A percentile compares a stretch with the other conserved stretches of the same genome.
Evolutionary conservation across 1,140 invertebrate species (phyloP).

Genomic region (Cheumatopsyche charites): DNA sequence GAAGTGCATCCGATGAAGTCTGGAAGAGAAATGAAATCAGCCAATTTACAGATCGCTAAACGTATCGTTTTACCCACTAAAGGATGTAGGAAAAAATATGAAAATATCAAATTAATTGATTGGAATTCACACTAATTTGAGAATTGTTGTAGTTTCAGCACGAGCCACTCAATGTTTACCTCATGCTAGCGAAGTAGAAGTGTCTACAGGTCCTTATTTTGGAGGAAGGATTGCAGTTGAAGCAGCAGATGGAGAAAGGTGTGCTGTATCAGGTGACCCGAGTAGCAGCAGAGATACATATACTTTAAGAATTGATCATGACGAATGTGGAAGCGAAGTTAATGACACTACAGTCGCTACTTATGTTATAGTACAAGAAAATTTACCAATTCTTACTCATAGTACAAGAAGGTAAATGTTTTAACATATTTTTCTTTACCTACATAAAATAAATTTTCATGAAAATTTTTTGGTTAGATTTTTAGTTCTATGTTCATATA

Average conservation of each 20-base stretch:
- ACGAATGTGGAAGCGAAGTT: constrained; percentile 75
- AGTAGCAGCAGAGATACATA: constrained; percentile 72
- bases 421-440: neutral
- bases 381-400: constrained; percentile 78
- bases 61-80: constrained; percentile 75
- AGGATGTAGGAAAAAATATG: constrained; percentile 69
- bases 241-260: constrained; percentile 66
- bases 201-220: constrained; percentile 80
- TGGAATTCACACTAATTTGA: constrained; percentile 40
- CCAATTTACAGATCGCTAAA: constrained; percentile 55
- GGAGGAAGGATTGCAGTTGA: constrained; percentile 76
- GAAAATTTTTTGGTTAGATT: constrained; percentile 59
- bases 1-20: constrained; percentile 65
- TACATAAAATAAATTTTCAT: constrained; percentile 26
- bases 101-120: constrained; percentile 41
- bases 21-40: constrained; percentile 53
- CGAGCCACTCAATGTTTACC: constrained; percentile 76
- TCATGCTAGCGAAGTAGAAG: constrained; percentile 77
- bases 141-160: constrained; percentile 69
- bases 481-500: constrained; percentile 78
- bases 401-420: constrained; percentile 68
- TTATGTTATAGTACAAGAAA: constrained; percentile 81
- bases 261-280: constrained; percentile 67
- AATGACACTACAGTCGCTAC: constrained; percentile 76
- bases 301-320: constrained; percentile 74